Base-by-base conservation (phyloP, 92 coral and sea anemone species). In the Isaurus tuberculatus region DNA sequence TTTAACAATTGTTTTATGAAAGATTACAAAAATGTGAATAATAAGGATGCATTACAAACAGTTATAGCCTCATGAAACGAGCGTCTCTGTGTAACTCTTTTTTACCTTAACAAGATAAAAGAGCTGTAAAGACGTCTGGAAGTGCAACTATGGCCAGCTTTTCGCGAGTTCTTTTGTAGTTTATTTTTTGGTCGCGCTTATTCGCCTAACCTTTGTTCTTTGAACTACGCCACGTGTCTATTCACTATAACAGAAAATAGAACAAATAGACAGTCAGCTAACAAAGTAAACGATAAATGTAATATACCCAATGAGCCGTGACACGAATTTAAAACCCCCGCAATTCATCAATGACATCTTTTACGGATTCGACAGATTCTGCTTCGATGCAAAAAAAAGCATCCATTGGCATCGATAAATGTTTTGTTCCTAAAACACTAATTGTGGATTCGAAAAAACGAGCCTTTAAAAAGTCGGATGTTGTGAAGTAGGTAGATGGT, bases 181-280 rank as follows among this genome's bases (percentile, higher is more conserved):
- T 72, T 72, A 60, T 46, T 72, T 36, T 72, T 6, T 10, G 22
- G 32, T 5, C 70, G 34, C 33, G 13, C 53, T 58, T 77, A 31
- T 16, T 34, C 82, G 36, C 69, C 70, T 57, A 8, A 25, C 32
- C 32, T 51, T 34, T 77, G 16, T 77, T 36, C 26, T 34, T 55
- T 77, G 25, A 57, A 77, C 70, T 22, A 1, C 23, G 82, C 69
- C 82, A 77, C 82, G 82, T 77, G 82, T 60, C 82, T 2, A 19
- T 15, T 20, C 31, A n/a, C 69, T 19, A 55, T 55, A n/a, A n/a
- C n/a, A 75, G 51, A 57, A 75, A 75, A 33, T 43, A 40, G 20
- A 43, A 77, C 48, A 77, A 58, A 77, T 77, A 40, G 36, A 2
- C 20, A 31, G 22, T 58, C 42, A 36, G 15, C 58, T 60, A 11